phyloP scores from a whole-genome alignment of 2,888 invertebrate genomes.

The Ceraclea dissimilis region DNA sequence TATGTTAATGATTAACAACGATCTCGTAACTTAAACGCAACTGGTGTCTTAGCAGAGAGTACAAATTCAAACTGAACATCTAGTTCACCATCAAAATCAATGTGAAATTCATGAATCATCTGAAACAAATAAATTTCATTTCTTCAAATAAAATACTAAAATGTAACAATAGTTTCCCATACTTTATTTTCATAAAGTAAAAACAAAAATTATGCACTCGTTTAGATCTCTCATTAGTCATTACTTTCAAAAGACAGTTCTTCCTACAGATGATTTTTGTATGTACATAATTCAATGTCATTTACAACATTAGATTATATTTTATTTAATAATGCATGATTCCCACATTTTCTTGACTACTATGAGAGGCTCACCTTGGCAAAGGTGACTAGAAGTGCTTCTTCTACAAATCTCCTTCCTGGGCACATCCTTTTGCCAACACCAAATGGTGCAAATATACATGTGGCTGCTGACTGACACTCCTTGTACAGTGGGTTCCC shows the following conservation, averaged over 20 bases:
- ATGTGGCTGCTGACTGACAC: constrained; percentile 45
- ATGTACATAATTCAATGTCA: no score
- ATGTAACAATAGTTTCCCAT: no score
- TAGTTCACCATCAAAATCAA: constrained; percentile 60
- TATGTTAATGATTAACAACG: constrained; percentile 31
- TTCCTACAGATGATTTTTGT: no score
- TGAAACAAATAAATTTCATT: constrained; percentile 36
- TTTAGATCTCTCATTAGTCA: not conserved
- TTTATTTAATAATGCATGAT: no score
- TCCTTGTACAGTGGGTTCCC: constrained; percentile 33
- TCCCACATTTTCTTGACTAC: no score
- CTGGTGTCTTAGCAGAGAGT: constrained; percentile 67
- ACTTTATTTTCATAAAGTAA: constrained; percentile 1
- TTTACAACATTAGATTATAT: no score
- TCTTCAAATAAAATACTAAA: no score
- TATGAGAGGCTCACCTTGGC: no score
- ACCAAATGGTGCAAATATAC: constrained; percentile 72
- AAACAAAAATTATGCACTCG: not conserved
- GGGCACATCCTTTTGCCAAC: constrained; percentile 75
- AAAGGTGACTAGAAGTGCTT: constrained; percentile 64
- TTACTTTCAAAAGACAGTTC: no score
- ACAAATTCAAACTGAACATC: constrained; percentile 76
- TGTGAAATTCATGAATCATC: constrained; percentile 64
- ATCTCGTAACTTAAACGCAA: constrained; percentile 59
- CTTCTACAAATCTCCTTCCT: constrained; percentile 76